Evolutionary conservation across 2,888 invertebrate genomes (phyloP), one percentile per base, ranked within the genome.

Genomic region (Drosophila limbata): DNA sequence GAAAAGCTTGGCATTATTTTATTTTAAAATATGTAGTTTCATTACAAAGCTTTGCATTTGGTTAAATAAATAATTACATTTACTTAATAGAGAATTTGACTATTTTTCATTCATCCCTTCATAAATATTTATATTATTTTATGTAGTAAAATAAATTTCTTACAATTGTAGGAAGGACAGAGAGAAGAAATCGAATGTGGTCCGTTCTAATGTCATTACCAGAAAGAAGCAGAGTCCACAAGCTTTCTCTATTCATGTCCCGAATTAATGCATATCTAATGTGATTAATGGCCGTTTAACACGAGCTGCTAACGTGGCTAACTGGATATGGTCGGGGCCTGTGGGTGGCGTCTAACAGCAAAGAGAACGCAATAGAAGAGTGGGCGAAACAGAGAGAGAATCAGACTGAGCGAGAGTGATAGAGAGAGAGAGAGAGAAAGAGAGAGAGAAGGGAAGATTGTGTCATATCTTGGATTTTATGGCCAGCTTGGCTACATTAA

Each of bases 241-340:
- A 56, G 37, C 45, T 60, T 48, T 52, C 35, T 28, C 45, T 37
- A 47, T 57, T 55, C 40, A 55, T 63, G 56, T 57, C 21, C 48
- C 62, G 63, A 72, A 76, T 80, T 89, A 88, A 82, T 87, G 88
- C 83, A 79, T 77, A 81, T 71, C 78, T 83, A 83, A 87, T 87
- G 84, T 89, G 91, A 90, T 90, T 90, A 90, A 90, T 90, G 90
- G 73, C 75, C 89, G 79, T 83, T 87, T 81, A 80, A 77, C 90
- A 91, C 87, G 90, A 83, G 88, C 79, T 73, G 69, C 69, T 53
- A 60, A 67, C 65, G 67, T 69, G 56, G 63, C 74, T 64, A 11
- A 59, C 51, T 61, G 52, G 45, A 50, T 28, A 37, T 45, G 48
- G 48, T 59, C 61, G 52, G 17, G 40, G 57, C 59, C 74, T 56